A percentile compares a stretch with the other conserved stretches of the same genome.
Conservation (phyloP, 1,140 invertebrate genomes). For the Drosophila melanica region DNA sequence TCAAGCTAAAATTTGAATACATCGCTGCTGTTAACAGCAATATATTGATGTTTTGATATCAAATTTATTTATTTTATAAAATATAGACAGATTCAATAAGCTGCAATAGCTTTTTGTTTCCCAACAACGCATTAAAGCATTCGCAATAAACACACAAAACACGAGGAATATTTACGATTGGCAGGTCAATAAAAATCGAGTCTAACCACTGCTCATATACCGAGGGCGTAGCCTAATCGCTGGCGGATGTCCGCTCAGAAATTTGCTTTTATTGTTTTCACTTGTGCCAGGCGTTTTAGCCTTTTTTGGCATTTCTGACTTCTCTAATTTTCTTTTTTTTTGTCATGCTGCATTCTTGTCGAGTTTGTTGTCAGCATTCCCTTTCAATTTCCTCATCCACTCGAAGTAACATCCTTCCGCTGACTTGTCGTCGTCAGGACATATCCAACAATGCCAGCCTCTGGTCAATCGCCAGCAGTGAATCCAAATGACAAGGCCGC, state of each 20-base stretch:
- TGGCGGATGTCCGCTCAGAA: slow-evolving; percentile 69
- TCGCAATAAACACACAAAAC: background rate
- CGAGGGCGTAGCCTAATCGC: slow-evolving; percentile 56
- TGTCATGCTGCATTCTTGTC: slow-evolving; percentile 39
- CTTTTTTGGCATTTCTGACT: slow-evolving; percentile 37
- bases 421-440: slow-evolving; percentile 65
- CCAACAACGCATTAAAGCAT: background rate
- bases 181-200: slow-evolving; percentile 94
- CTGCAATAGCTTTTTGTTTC: too few relatives aligned
- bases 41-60: too few relatives aligned
- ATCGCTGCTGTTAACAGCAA: too few relatives aligned
- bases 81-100: too few relatives aligned
- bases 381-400: slow-evolving; percentile 80
- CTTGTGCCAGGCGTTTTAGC: slow-evolving; percentile 50
- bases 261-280: slow-evolving; percentile 78
- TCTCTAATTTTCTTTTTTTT: slow-evolving; percentile 35
- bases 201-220: slow-evolving; percentile 43
- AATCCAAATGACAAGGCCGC: slow-evolving; percentile 59
- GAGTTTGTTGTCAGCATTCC: slow-evolving; percentile 78
- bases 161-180: slow-evolving; percentile 91
- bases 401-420: slow-evolving; percentile 79
- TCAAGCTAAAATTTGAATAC: too few relatives aligned
- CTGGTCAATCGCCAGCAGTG: slow-evolving; percentile 56
- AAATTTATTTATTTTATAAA: too few relatives aligned
- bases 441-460: slow-evolving; percentile 38